These are phyloP conservation scores for Tetanocera ferruginea DNA, from an alignment of 2,888 invertebrate species.

Conservation along the genomic window DNA sequence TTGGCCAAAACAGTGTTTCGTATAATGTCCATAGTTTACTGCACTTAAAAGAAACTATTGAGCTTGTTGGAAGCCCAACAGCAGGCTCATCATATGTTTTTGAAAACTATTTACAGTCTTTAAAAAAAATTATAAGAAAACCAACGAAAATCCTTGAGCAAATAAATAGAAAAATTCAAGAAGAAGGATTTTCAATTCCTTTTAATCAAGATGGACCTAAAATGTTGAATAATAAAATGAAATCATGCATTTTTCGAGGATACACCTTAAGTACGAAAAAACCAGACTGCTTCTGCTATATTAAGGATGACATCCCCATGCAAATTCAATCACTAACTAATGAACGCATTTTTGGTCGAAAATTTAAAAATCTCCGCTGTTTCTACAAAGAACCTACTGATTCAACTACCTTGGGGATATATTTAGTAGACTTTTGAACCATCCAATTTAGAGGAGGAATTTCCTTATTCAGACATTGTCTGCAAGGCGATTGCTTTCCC, in stretches of 20 bases:
- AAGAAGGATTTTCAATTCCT: neutral
- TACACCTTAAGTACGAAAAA: neutral
- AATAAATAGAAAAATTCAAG: neutral
- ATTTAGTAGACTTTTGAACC: neutral
- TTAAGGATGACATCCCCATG: neutral
- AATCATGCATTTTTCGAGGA: neutral
- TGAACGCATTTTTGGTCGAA: neutral
- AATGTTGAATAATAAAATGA: neutral
- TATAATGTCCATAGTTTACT: slow-evolving; percentile 12
- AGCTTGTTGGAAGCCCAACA: neutral
- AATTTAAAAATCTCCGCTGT: slow-evolving; percentile 5
- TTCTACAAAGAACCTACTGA: slow-evolving; percentile 16
- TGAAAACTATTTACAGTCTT: slow-evolving; percentile 3
- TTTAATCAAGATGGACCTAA: neutral
- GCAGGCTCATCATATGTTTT: neutral
- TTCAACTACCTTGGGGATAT: slow-evolving; percentile 29
- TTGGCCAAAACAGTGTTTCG: neutral
- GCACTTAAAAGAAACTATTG: slow-evolving; percentile 2
- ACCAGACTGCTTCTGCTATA: neutral
- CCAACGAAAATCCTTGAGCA: slow-evolving; percentile 7
- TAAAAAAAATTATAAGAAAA: neutral
- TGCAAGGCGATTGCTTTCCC: slow-evolving; percentile 1
- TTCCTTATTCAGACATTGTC: neutral
- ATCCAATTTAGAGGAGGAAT: neutral
- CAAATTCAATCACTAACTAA: neutral